Percentiles rank a stretch among this genome's conserved stretches.
phyloP scores from a whole-genome alignment of 1,140 invertebrate species.

The Micrasema longulum region DNA sequence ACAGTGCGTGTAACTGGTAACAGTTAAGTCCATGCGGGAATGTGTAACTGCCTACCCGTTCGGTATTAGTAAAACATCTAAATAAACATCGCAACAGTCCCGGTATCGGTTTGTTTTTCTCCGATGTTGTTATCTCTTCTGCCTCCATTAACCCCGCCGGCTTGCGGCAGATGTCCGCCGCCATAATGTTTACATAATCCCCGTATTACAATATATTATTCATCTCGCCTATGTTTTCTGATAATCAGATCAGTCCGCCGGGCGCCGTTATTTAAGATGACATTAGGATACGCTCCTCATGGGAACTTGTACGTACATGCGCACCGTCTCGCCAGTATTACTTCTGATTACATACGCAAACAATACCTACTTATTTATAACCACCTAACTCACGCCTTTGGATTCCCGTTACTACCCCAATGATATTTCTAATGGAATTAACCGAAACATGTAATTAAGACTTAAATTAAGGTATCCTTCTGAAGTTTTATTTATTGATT shows the following conservation, averaged over 20 bases:
- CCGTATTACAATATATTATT: not conserved
- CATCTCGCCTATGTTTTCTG: constrained; percentile 5
- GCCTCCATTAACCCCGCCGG: constrained; percentile 13
- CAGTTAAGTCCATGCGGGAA: no score
- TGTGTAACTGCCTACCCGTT: not conserved
- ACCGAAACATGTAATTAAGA: no score
- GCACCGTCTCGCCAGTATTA: no score
- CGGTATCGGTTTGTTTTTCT: constrained; percentile 45
- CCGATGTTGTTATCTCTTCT: constrained; percentile 42
- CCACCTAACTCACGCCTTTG: no score
- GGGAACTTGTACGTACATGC: not conserved
- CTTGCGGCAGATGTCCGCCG: constrained; percentile 19
- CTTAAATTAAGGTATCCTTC: no score
- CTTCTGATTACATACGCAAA: no score
- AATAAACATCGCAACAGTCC: constrained; percentile 42
- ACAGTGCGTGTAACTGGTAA: not conserved
- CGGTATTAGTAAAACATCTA: constrained; percentile 27
- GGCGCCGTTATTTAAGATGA: constrained; percentile 15
- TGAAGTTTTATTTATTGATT: no score
- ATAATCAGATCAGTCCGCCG: constrained; percentile 6
- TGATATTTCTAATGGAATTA: no score
- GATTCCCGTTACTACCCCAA: no score
- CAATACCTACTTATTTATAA: no score
- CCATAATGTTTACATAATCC: constrained; percentile 7
- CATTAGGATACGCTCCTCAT: constrained; percentile 10